phyloP scores from a whole-genome alignment of 2,113 vertebrate genomes.

The Halichoerus grypus region DNA sequence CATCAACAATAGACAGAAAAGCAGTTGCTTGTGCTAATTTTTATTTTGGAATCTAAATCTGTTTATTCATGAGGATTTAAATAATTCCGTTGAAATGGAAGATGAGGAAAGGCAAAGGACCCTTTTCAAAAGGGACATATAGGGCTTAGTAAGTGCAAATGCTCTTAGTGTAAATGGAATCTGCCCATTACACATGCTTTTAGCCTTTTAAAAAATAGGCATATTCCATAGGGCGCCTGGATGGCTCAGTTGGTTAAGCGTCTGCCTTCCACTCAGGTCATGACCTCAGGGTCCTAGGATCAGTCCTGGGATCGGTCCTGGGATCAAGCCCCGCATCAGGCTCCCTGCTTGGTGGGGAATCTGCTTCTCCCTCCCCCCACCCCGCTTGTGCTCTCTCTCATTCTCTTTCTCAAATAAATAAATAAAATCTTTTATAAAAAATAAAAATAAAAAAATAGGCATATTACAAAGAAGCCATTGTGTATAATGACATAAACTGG shows the following conservation, averaged over 20 bases:
- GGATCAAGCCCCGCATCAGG: neutral
- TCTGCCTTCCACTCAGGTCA: neutral
- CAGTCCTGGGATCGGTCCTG: too few relatives aligned
- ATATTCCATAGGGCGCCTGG: neutral
- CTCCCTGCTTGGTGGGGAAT: neutral
- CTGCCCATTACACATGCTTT: neutral
- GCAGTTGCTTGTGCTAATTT: neutral
- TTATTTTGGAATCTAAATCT: neutral
- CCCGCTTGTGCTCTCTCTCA: neutral
- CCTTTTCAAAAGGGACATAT: neutral
- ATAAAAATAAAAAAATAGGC: neutral
- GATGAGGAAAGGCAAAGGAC: neutral
- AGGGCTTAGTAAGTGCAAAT: neutral
- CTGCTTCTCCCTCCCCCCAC: neutral
- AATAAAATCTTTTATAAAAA: neutral
- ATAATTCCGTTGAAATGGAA: neutral
- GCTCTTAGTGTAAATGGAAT: neutral
- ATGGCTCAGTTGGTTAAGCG: neutral
- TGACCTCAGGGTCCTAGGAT: neutral
- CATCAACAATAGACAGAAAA: neutral
- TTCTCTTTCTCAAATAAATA: neutral
- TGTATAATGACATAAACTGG: neutral
- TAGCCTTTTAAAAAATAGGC: neutral
- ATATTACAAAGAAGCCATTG: fast-evolving
- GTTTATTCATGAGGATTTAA: neutral